phyloP scores from a whole-genome alignment of 2,888 invertebrate genomes.

The Chrysolina haemoptera region DNA sequence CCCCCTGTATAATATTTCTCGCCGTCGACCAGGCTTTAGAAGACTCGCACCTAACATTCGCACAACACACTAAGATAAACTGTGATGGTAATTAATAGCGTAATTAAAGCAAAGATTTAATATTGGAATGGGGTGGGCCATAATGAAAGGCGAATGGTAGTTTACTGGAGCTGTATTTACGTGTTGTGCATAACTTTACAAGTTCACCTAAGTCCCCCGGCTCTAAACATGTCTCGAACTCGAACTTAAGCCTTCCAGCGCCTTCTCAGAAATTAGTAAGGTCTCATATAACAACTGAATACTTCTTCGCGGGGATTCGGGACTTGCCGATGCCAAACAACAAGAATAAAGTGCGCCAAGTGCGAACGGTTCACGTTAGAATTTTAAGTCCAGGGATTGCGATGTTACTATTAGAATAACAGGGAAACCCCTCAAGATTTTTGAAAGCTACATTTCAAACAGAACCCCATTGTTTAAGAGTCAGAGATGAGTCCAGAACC shows the following conservation, averaged over 20 bases:
- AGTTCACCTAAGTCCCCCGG: slow-evolving; percentile 69
- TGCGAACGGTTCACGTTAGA: slow-evolving; percentile 32
- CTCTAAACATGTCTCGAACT: slow-evolving; percentile 69
- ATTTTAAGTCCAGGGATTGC: slow-evolving; percentile 29
- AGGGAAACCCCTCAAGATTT: no score
- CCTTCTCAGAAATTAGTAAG: slow-evolving; percentile 65
- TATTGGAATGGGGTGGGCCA: slow-evolving; percentile 64
- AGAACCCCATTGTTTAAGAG: no score
- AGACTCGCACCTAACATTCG: slow-evolving; percentile 54
- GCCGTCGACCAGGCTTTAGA: neutral
- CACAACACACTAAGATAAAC: slow-evolving; percentile 60
- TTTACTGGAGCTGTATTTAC: slow-evolving; percentile 68
- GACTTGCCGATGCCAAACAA: slow-evolving; percentile 36
- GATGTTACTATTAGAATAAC: neutral
- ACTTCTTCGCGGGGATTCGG: slow-evolving; percentile 46
- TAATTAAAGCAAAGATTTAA: slow-evolving; percentile 70
- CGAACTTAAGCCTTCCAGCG: slow-evolving; percentile 67
- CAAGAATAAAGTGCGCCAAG: slow-evolving; percentile 22
- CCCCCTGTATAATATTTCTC: no score
- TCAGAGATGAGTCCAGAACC: no score
- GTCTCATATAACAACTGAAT: slow-evolving; percentile 52
- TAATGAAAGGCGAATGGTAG: slow-evolving; percentile 69
- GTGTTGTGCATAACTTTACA: slow-evolving; percentile 71
- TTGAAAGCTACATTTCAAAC: no score
- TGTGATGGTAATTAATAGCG: slow-evolving; percentile 67